Percentiles rank a stretch among this genome's conserved stretches.
Conservation (phyloP, 2,113 vertebrate genomes). For the Petrocephalus microphthalmus region DNA sequence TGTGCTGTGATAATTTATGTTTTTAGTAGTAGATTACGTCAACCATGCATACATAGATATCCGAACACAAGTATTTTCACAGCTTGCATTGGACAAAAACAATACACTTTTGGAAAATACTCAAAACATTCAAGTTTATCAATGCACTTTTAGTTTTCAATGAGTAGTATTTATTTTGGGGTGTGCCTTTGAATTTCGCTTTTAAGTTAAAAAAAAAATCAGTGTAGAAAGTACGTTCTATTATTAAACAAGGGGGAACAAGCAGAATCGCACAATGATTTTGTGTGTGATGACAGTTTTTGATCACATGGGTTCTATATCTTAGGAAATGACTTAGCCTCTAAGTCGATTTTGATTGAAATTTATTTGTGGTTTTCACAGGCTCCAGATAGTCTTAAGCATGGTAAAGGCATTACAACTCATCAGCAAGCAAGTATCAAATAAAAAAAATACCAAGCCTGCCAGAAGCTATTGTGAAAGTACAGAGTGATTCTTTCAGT, state of each 20-base stretch:
- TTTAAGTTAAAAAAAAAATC: neutral
- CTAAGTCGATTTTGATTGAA: slow-evolving; percentile 8
- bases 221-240: neutral
- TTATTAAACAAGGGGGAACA: neutral
- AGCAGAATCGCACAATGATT: neutral
- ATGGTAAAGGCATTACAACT: neutral
- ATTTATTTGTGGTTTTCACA: slow-evolving; percentile 6
- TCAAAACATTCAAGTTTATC: neutral
- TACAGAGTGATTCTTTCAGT: slow-evolving; percentile 1
- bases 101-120: neutral
- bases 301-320: neutral
- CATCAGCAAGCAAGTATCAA: slow-evolving; percentile 4
- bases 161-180: neutral
- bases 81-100: neutral
- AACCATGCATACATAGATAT: neutral
- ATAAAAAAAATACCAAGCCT: slow-evolving; percentile 12
- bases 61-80: neutral
- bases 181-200: neutral
- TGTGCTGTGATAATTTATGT: neutral
- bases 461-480: slow-evolving; percentile 2
- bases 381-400: slow-evolving; percentile 9
- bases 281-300: neutral
- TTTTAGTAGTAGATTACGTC: neutral
- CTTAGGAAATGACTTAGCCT: neutral
- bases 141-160: neutral